Percentiles rank a stretch among this genome's conserved stretches.
Evolutionary conservation across 2,113 vertebrate genomes (phyloP).

Genomic region (Podarcis raffonei): DNA sequence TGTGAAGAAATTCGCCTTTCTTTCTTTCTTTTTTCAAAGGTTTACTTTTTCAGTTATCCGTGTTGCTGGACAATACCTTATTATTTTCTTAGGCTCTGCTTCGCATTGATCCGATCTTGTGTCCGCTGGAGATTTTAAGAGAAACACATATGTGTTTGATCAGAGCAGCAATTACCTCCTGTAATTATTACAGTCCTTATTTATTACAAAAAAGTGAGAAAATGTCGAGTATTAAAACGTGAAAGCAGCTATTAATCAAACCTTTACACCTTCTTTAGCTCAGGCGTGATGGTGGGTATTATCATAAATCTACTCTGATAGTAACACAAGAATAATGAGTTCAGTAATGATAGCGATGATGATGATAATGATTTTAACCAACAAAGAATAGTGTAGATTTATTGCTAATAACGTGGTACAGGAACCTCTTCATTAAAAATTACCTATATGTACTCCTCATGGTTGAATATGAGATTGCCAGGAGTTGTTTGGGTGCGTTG

Average conservation of each 20-base stretch:
- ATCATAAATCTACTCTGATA: conserved; percentile 90
- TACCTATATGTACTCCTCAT: conserved; percentile 78
- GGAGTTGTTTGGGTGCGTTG: conserved; percentile 44
- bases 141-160: conserved; percentile 68
- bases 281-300: conserved; percentile 81
- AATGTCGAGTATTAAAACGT: conserved; percentile 82
- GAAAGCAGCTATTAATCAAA: conserved; percentile 90
- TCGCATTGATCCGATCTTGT: conserved; percentile 37
- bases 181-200: conserved; percentile 80
- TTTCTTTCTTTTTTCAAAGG: not conserved
- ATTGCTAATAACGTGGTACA: conserved; percentile 90
- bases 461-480: conserved; percentile 69
- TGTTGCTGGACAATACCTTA: conserved; percentile 39
- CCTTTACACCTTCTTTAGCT: conserved; percentile 88
- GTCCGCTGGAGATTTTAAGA: conserved; percentile 25
- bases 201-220: conserved; percentile 78
- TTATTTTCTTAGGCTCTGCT: conserved; percentile 41
- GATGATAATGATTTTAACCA: conserved; percentile 91
- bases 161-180: conserved; percentile 75
- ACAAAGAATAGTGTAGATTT: conserved; percentile 90
- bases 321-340: conserved; percentile 91
- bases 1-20: not conserved
- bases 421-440: conserved; percentile 86
- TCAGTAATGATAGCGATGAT: conserved; percentile 89
- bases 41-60: conserved; percentile 37